Conservation (phyloP, 2,797 vertebrate species). For the Phalloptychus januarius region DNA sequence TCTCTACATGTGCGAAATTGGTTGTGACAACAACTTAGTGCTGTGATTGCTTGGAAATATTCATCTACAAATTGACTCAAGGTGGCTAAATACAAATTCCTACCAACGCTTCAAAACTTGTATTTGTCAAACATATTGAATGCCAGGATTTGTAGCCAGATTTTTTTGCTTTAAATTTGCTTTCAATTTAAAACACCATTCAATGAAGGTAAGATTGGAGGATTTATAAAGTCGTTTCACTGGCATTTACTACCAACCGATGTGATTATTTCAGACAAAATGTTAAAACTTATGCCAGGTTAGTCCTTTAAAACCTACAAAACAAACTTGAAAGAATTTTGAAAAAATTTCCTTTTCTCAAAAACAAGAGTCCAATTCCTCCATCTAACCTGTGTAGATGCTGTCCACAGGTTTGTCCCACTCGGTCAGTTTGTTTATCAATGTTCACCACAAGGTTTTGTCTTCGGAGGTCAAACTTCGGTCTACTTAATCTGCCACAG, state of each 20-base stretch:
- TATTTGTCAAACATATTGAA: neutral
- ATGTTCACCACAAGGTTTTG: slow-evolving; percentile 60
- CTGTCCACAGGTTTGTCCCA: slow-evolving; percentile 25
- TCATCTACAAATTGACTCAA: neutral
- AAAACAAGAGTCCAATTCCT: neutral
- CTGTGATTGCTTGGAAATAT: neutral
- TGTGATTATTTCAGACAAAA: neutral
- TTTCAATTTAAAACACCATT: neutral
- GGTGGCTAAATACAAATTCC: neutral
- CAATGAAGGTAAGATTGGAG: no score
- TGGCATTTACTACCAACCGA: neutral
- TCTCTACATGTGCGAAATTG: neutral
- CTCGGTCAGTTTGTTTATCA: slow-evolving; percentile 55
- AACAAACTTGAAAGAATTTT: neutral
- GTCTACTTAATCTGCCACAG: slow-evolving; percentile 81
- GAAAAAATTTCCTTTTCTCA: neutral
- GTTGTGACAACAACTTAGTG: neutral
- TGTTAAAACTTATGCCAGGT: neutral
- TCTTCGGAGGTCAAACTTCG: slow-evolving; percentile 76
- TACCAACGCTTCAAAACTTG: neutral
- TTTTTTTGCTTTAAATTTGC: neutral
- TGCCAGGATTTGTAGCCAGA: neutral
- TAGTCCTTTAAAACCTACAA: neutral
- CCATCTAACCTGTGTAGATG: slow-evolving; percentile 21
- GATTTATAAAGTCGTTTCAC: neutral